These are phyloP conservation scores for Dendrocincla tyrannina DNA, from an alignment of 2,797 vertebrate species.

Conservation along the genomic window DNA sequence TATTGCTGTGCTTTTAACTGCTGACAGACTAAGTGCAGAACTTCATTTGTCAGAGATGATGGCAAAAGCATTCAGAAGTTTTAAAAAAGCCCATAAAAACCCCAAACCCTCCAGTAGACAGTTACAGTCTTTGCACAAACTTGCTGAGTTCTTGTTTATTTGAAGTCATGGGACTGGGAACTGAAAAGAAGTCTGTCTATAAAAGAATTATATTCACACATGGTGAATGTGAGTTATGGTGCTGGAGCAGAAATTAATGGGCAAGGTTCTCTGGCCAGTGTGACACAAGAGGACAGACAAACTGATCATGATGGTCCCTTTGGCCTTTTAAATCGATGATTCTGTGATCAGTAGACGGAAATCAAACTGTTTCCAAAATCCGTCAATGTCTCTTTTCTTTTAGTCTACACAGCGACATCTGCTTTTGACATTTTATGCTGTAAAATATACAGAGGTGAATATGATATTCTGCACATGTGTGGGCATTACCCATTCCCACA, in stretches of 20 bases:
- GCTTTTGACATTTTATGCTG: not conserved
- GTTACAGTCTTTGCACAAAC: not conserved
- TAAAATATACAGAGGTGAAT: not conserved
- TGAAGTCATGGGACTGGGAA: not conserved
- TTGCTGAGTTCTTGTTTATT: not conserved
- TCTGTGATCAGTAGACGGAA: not conserved
- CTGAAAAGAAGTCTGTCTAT: not conserved
- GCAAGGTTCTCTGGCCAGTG: not conserved
- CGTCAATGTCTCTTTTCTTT: not conserved
- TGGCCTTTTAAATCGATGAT: conserved; percentile 27
- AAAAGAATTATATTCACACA: not conserved
- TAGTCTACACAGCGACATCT: not conserved
- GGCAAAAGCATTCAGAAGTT: not conserved
- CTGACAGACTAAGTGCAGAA: conserved; percentile 30
- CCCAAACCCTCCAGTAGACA: not conserved
- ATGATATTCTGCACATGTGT: not conserved
- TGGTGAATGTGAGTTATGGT: not conserved
- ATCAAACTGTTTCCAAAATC: not conserved
- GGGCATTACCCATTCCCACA: not conserved
- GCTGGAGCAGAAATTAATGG: not conserved
- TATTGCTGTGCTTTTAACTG: not conserved
- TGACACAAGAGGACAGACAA: not conserved
- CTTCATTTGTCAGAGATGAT: conserved; percentile 5
- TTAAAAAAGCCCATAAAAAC: not conserved
- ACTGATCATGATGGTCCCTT: not conserved